Evolutionary conservation across 2,113 vertebrate species (phyloP).

Genomic region (Heterotis niloticus): DNA sequence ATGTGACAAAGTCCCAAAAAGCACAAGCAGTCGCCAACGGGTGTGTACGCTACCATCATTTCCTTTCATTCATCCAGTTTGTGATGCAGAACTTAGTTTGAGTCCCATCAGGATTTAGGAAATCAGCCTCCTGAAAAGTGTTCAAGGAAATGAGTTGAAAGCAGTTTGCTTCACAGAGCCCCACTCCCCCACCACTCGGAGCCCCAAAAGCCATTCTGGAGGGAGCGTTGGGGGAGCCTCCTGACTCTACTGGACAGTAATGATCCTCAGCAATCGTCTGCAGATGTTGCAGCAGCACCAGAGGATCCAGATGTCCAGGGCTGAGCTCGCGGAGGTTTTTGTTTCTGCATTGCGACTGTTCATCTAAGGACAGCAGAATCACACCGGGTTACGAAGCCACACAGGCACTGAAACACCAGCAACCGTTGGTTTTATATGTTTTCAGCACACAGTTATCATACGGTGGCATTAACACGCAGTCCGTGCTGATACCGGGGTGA

Average conservation of each 20-base stretch:
- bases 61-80: not conserved
- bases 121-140: not conserved
- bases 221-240: no score
- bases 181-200: not conserved
- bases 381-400: not conserved
- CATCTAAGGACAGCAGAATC: not conserved
- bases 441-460: no score
- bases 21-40: not conserved
- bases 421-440: no score
- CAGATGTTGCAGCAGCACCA: slow-evolving; percentile 6
- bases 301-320: not conserved
- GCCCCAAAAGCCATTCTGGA: not conserved
- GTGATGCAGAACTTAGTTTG: not conserved
- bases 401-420: not conserved
- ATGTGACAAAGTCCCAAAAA: not conserved
- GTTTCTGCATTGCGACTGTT: not conserved
- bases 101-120: not conserved
- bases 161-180: not conserved
- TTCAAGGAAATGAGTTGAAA: slow-evolving; percentile 6
- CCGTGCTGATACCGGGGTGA: no score
- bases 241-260: slow-evolving; percentile 11
- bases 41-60: not conserved
- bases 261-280: not conserved
- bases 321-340: not conserved
- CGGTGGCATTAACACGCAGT: no score